phyloP scores from a whole-genome alignment of 2,888 invertebrate genomes.

The Sarcophaga subvicina region DNA sequence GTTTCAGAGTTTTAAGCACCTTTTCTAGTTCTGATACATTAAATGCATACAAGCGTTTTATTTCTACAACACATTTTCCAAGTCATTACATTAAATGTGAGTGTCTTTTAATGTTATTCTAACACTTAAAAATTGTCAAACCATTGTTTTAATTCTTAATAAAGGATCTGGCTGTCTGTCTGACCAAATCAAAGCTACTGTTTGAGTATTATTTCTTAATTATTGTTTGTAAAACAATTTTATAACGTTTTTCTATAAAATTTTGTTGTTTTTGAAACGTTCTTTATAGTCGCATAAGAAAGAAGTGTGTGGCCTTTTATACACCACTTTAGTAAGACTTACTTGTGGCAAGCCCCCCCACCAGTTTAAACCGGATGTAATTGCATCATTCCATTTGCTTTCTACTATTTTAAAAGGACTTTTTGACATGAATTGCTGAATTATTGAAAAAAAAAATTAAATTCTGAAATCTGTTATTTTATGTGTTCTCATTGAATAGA shows the following conservation, averaged over 20 bases:
- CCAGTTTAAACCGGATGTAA: too few species aligned
- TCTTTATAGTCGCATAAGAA: too few species aligned
- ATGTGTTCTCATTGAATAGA: too few species aligned
- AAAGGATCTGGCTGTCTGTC: neutral
- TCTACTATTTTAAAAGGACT: too few species aligned
- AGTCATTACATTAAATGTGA: constrained; percentile 19
- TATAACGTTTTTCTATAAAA: neutral
- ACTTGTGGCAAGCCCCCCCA: too few species aligned
- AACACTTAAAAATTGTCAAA: constrained; percentile 8
- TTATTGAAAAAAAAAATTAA: too few species aligned
- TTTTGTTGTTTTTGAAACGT: too few species aligned
- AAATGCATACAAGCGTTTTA: neutral
- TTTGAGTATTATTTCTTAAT: neutral
- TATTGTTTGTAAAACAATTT: neutral
- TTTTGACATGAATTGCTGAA: too few species aligned
- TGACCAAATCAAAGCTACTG: constrained; percentile 16
- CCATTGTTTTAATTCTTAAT: constrained; percentile 7
- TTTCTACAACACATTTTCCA: constrained; percentile 43
- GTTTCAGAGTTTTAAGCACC: constrained; percentile 24
- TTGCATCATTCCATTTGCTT: too few species aligned
- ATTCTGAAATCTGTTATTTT: too few species aligned
- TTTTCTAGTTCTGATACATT: neutral
- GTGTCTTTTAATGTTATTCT: constrained; percentile 9
- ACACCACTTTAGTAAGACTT: too few species aligned
- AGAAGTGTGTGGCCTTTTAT: too few species aligned